Evolutionary conservation across 2,888 invertebrate species (phyloP).

Genomic region (Odontocolon sp.): DNA sequence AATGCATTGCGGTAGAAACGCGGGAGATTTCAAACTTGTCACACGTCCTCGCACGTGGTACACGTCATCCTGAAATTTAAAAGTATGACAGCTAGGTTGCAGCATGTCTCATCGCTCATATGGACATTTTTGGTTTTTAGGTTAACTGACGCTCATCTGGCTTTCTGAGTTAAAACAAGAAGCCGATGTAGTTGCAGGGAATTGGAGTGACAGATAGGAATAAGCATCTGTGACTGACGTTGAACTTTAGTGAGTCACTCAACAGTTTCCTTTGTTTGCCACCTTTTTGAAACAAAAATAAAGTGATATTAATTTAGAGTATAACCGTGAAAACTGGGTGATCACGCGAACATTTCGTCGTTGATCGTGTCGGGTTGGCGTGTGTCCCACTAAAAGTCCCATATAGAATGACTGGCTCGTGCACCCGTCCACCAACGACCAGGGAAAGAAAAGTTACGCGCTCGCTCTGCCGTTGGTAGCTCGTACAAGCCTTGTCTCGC

Average conservation of each 20-base stretch:
- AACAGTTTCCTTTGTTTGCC: constrained; percentile 31
- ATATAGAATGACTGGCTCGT: no score
- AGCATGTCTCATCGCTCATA: no score
- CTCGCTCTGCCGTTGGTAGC: background rate
- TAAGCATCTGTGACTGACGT: no score
- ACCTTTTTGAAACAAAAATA: constrained; percentile 27
- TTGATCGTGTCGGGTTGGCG: constrained; percentile 22
- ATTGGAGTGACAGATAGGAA: no score
- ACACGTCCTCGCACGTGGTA: background rate
- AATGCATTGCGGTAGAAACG: constrained; percentile 60
- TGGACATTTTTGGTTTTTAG: no score
- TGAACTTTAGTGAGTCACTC: constrained; percentile 15
- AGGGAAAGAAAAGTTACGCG: constrained; percentile 41
- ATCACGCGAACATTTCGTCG: constrained; percentile 47
- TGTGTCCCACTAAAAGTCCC: constrained; percentile 39
- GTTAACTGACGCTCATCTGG: no score
- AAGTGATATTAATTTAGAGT: constrained; percentile 51
- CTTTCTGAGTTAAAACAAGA: no score
- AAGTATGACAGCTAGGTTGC: no score
- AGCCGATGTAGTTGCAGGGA: no score
- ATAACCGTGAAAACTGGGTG: constrained; percentile 54
- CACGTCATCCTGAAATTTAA: background rate
- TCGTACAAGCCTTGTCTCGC: background rate
- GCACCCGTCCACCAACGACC: constrained; percentile 12
- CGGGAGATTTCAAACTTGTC: background rate